Conservation (phyloP, 2,797 vertebrate species). For the Sebastiscus albofasciatus region DNA sequence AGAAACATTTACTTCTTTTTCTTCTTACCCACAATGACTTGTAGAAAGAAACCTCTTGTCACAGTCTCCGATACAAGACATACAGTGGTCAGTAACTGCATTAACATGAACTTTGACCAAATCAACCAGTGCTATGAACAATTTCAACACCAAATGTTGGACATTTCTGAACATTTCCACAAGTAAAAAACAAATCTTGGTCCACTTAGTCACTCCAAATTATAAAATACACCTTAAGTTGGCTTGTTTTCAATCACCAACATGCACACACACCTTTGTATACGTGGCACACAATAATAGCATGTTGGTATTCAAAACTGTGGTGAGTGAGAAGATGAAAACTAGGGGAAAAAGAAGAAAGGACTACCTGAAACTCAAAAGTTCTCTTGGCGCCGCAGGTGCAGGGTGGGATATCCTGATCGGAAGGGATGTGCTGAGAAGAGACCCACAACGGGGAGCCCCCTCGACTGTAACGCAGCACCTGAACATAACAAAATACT, state of each 20-base stretch:
- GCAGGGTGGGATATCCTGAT: constrained; percentile 89
- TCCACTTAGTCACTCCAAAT: not conserved
- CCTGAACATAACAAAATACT: constrained; percentile 71
- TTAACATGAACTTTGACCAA: not conserved
- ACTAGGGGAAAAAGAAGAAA: not conserved
- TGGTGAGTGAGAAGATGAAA: not conserved
- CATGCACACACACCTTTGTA: not conserved
- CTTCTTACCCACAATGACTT: not conserved
- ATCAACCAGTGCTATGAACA: not conserved
- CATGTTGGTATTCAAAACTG: not conserved
- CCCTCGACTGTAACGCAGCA: constrained; percentile 92
- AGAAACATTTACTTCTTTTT: not conserved
- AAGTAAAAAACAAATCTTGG: not conserved
- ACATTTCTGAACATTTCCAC: not conserved
- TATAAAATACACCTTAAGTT: not conserved
- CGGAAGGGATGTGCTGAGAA: constrained; percentile 85
- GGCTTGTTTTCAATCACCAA: not conserved
- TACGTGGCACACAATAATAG: not conserved
- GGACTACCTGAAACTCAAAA: constrained; percentile 96
- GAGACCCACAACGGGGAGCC: constrained; percentile 92
- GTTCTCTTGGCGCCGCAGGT: constrained; percentile 89
- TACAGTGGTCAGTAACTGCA: not conserved
- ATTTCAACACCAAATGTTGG: not conserved
- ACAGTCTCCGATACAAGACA: not conserved
- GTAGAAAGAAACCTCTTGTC: not conserved